Conservation (phyloP, 2,113 vertebrate genomes). For the Nothocercus julius region DNA sequence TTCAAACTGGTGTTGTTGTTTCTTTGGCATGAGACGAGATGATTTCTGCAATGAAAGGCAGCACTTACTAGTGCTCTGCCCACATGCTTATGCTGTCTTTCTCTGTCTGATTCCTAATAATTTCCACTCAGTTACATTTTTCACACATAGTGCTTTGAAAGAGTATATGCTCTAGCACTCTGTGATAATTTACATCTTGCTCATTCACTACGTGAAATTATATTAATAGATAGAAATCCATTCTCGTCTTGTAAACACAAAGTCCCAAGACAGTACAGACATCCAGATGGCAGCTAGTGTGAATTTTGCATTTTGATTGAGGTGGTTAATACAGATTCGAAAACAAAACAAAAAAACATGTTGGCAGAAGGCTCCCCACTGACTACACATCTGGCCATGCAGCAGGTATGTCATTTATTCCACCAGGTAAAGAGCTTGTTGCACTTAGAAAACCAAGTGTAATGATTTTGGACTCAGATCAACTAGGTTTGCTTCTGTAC, state of each 20-base stretch:
- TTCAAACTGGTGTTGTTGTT: neutral
- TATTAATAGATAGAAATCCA: neutral
- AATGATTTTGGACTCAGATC: neutral
- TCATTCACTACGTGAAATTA: neutral
- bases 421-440: neutral
- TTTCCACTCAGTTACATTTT: slow-evolving; percentile 14
- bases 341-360: neutral
- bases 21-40: neutral
- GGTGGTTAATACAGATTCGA: neutral
- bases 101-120: neutral
- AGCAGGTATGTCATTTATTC: neutral
- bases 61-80: neutral
- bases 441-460: neutral
- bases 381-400: neutral
- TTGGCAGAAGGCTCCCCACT: neutral
- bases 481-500: neutral
- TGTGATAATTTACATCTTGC: neutral
- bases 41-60: neutral
- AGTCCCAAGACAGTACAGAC: neutral
- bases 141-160: neutral
- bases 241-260: slow-evolving; percentile 2
- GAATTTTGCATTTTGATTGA: slow-evolving; percentile 44
- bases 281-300: slow-evolving; percentile 41
- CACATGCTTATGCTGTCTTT: neutral
- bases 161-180: neutral